These are phyloP conservation scores for Drosophila gaucha DNA, from an alignment of 2,888 invertebrate species.

Conservation along the genomic window DNA sequence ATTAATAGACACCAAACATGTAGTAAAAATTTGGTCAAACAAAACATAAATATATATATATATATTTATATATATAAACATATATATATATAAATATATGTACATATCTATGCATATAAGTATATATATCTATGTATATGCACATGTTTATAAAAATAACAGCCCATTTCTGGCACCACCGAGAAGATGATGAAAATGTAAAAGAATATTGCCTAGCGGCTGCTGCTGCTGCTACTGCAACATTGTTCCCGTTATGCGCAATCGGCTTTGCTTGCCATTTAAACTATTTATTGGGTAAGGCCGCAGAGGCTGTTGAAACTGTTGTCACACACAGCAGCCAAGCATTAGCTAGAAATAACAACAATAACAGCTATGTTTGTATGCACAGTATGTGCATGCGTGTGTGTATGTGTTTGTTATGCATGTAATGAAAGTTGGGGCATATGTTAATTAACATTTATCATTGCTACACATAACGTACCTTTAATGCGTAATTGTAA, in stretches of 20 bases:
- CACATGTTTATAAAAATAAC: slow-evolving; percentile 32
- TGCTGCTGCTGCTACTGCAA: slow-evolving; percentile 39
- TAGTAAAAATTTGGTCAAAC: slow-evolving; percentile 61
- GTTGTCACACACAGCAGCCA: neutral
- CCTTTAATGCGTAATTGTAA: slow-evolving; percentile 84
- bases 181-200: slow-evolving; percentile 14
- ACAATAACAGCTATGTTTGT: slow-evolving; percentile 15
- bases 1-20: slow-evolving; percentile 67
- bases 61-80: slow-evolving; percentile 31
- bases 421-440: slow-evolving; percentile 12
- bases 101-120: slow-evolving; percentile 16
- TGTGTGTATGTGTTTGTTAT: slow-evolving; percentile 13
- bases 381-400: neutral
- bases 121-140: slow-evolving; percentile 22
- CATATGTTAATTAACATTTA: slow-evolving; percentile 48
- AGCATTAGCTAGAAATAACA: slow-evolving; percentile 25
- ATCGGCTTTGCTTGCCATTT: slow-evolving; percentile 31
- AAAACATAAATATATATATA: slow-evolving; percentile 34
- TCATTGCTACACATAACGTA: slow-evolving; percentile 56
- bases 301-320: neutral
- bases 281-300: slow-evolving; percentile 12
- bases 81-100: slow-evolving; percentile 23
- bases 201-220: slow-evolving; percentile 29
- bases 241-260: slow-evolving; percentile 58
- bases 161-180: slow-evolving; percentile 17